A percentile compares a stretch with the other conserved stretches of the same genome.
Evolutionary conservation across 92 coral and sea anemone genomes (phyloP).

Genomic region (Epizoanthus scotinus): DNA sequence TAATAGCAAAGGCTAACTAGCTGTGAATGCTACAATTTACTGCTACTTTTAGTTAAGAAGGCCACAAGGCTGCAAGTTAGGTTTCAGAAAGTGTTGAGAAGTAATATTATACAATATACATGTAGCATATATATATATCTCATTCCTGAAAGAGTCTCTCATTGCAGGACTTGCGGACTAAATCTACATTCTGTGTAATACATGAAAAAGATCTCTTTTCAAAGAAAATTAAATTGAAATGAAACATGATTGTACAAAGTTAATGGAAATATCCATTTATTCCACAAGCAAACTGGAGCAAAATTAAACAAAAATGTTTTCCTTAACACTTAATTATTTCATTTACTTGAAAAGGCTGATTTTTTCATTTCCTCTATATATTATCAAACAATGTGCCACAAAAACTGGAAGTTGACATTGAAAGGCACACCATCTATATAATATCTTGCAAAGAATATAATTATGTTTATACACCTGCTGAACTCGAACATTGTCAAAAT

Average conservation of each 20-base stretch:
- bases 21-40: too few relatives aligned
- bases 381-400: conserved; percentile 1
- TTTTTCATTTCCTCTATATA: conserved; percentile 20
- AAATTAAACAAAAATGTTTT: conserved; percentile 1
- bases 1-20: too few relatives aligned
- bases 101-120: too few relatives aligned
- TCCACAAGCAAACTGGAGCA: neutral
- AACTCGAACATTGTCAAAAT: neutral
- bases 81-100: too few relatives aligned
- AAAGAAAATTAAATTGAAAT: too few relatives aligned
- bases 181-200: too few relatives aligned
- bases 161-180: too few relatives aligned
- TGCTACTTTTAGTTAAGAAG: too few relatives aligned
- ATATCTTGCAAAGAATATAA: neutral
- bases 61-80: too few relatives aligned
- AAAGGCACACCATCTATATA: conserved; percentile 1
- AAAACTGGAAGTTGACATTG: neutral
- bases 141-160: too few relatives aligned
- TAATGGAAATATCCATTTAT: neutral
- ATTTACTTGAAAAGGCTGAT: neutral
- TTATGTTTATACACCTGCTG: conserved; percentile 11
- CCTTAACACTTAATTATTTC: neutral
- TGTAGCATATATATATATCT: too few relatives aligned
- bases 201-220: neutral
- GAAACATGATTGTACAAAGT: neutral